Percentiles rank a stretch among this genome's conserved stretches.
Evolutionary conservation across 2,113 vertebrate species (phyloP).

Genomic region (human (Homo sapiens)): DNA sequence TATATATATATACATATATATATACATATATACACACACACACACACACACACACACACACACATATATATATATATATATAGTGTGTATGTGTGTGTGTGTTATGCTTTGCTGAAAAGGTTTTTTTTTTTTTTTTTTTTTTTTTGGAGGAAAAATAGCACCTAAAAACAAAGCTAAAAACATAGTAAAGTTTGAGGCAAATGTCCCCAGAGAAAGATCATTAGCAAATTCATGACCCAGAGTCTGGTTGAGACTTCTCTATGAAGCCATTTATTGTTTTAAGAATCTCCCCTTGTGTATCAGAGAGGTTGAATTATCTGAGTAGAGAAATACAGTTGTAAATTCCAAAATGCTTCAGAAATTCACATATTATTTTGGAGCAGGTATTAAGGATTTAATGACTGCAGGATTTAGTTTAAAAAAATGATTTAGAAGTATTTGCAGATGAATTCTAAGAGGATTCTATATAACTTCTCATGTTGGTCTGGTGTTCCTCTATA

Average conservation of each 20-base stretch:
- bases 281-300: neutral
- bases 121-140: neutral
- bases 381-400: neutral
- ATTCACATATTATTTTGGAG: neutral
- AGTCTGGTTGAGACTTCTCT: constrained; percentile 16
- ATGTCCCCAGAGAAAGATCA: neutral
- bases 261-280: constrained; percentile 39
- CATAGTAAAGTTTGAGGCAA: neutral
- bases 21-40: neutral
- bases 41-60: too few relatives aligned
- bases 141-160: neutral
- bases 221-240: neutral
- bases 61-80: neutral
- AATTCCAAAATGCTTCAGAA: constrained; percentile 43
- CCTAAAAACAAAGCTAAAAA: neutral
- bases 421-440: constrained; percentile 1
- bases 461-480: neutral
- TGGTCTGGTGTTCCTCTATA: neutral
- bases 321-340: neutral
- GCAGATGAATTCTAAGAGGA: neutral
- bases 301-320: neutral
- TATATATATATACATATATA: neutral
- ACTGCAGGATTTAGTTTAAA: constrained; percentile 9
- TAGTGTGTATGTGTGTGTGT: neutral
- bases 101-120: neutral